Percentiles rank a stretch among this genome's conserved stretches.
Conservation (phyloP, 2,113 vertebrate genomes). For the Castor canadensis region DNA sequence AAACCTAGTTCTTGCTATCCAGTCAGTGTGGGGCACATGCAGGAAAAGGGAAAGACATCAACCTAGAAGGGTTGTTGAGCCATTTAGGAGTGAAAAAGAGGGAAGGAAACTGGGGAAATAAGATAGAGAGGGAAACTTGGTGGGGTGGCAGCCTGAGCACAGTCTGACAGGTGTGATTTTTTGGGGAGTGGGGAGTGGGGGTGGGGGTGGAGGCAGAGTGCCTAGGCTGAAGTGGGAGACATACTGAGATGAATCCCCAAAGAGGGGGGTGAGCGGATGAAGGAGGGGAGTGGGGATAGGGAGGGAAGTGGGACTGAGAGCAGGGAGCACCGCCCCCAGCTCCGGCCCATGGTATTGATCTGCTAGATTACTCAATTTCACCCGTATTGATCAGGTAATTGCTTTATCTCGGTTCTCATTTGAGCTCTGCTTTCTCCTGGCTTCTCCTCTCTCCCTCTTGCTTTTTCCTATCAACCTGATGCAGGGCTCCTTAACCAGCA, state of each 20-base stretch:
- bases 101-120: neutral
- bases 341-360: slow-evolving; percentile 69
- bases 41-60: neutral
- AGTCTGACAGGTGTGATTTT: neutral
- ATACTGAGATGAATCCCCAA: neutral
- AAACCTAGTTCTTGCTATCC: neutral
- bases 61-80: neutral
- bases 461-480: slow-evolving; percentile 62
- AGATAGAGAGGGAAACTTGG: neutral
- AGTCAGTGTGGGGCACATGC: neutral
- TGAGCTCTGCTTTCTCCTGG: slow-evolving; percentile 66
- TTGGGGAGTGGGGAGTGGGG: neutral
- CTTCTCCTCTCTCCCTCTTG: slow-evolving; percentile 53
- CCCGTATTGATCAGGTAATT: slow-evolving; percentile 79
- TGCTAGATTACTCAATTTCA: slow-evolving; percentile 78
- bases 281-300: neutral
- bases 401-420: slow-evolving; percentile 80
- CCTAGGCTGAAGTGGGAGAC: neutral
- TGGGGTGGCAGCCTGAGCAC: neutral
- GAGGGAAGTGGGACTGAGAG: neutral
- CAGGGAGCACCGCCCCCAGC: neutral
- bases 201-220: neutral
- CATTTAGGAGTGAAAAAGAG: neutral
- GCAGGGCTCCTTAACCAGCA: slow-evolving; percentile 40
- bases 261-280: neutral